Base-by-base conservation (phyloP, 1,140 invertebrate genomes). In the Trichomalopsis sarcophagae region DNA sequence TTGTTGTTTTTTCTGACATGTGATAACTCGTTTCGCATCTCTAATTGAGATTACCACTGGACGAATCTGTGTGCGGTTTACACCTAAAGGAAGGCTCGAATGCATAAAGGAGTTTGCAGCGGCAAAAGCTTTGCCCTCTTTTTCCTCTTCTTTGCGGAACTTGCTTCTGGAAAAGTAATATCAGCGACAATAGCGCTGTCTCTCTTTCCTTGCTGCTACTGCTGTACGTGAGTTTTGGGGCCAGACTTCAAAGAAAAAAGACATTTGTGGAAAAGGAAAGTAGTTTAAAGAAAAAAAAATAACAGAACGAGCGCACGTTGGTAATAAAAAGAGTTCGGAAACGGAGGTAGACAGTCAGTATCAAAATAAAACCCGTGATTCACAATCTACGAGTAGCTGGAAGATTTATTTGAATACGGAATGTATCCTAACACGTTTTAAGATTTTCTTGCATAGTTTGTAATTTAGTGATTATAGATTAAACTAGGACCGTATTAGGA, bases 21-120 rank as follows among this genome's bases (percentile, higher is more conserved):
- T 1, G 17, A 62, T 62, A 62, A 62, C 55, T 62, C 55, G 17
- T 62, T 62, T 7, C 73, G 36, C 73, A 30, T 77, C n/a, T 50
- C 44, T 77, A 50, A 77, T 77, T 77, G n/a, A 23, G 23, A 77
- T 77, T 17, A 75, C 21, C 21, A 21, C 36, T 11, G 68, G 33
- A 6, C 73, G 17, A 4, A 74, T 73, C 0, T 27, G 21, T 40
- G 14, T 36, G 27, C 27, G 33, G 73, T 75, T 75, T 75, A 40
- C 73, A 75, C 44, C 5, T 14, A 33, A 47, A 33, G 27, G 33
- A 21, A 33, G 17, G 7, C 2, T 13, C 7, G 73, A 23, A 33
- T 75, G 75, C 50, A 73, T 80, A 71, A 66, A 85, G 84, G 77
- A 84, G 69, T 86, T 77, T n/a, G 23, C 62, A 75, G 69, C 69